These are phyloP conservation scores for Nyctalus aviator DNA, from an alignment of 2,797 vertebrate species.

Conservation along the genomic window DNA sequence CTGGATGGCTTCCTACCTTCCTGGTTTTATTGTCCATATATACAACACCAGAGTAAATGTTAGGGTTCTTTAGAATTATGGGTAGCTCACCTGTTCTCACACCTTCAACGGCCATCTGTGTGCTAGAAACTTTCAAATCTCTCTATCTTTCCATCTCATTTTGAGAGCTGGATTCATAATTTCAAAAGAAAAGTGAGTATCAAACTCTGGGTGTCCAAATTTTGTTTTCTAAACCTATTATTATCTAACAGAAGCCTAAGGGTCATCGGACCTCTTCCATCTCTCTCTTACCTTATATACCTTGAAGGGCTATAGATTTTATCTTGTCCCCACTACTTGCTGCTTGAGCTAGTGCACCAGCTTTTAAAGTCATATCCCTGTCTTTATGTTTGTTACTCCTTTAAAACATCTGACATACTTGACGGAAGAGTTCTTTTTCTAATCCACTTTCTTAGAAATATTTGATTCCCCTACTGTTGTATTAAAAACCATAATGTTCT, in stretches of 20 bases:
- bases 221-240: background rate
- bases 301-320: background rate
- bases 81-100: background rate
- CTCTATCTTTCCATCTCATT: background rate
- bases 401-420: constrained; percentile 16
- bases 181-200: background rate
- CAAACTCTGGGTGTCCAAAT: background rate
- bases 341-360: background rate
- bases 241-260: background rate
- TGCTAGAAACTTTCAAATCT: background rate
- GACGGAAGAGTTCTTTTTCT: constrained; percentile 21
- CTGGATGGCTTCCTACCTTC: background rate
- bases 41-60: background rate
- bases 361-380: constrained; percentile 21
- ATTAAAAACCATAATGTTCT: constrained; percentile 31
- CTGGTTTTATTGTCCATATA: background rate
- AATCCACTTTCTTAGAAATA: constrained; percentile 54
- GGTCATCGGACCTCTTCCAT: background rate
- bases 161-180: background rate
- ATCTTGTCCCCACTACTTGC: background rate
- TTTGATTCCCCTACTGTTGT: background rate
- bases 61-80: background rate
- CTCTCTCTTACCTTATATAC: background rate
- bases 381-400: background rate
- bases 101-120: background rate